Conservation (phyloP, 2,113 vertebrate species). For the Oncorhynchus clarkii region DNA sequence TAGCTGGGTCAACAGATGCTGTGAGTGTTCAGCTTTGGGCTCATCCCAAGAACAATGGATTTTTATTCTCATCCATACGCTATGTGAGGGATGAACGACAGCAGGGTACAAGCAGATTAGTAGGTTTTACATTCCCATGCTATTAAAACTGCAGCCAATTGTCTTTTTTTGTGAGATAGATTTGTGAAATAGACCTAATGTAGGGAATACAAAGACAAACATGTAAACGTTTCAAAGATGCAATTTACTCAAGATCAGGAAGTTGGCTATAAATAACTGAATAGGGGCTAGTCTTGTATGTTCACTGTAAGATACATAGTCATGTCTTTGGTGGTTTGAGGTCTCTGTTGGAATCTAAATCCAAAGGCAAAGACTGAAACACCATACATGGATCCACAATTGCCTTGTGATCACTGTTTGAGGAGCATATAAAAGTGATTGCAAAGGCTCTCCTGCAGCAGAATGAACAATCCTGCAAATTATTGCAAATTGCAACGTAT, state of each 20-base stretch:
- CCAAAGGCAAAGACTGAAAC: neutral
- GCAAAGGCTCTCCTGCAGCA: too few species aligned
- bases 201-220: neutral
- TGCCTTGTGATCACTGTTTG: neutral
- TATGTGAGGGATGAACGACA: constrained; percentile 34
- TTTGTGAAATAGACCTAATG: constrained; percentile 14
- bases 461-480: too few species aligned
- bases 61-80: constrained; percentile 9
- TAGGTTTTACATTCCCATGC: constrained; percentile 48
- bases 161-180: constrained; percentile 31
- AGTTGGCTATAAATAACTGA: too few species aligned
- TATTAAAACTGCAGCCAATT: constrained; percentile 29
- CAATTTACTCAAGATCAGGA: too few species aligned
- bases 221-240: too few species aligned
- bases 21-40: constrained; percentile 44
- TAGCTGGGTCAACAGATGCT: constrained; percentile 72
- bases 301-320: too few species aligned
- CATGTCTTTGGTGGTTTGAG: too few species aligned
- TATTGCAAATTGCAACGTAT: too few species aligned
- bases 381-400: neutral
- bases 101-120: constrained; percentile 58
- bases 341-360: neutral
- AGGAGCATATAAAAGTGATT: too few species aligned
- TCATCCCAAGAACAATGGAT: constrained; percentile 50
- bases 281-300: too few species aligned